Evolutionary conservation across 2,888 invertebrate species (phyloP).

Genomic region (Physocephala rufipes): DNA sequence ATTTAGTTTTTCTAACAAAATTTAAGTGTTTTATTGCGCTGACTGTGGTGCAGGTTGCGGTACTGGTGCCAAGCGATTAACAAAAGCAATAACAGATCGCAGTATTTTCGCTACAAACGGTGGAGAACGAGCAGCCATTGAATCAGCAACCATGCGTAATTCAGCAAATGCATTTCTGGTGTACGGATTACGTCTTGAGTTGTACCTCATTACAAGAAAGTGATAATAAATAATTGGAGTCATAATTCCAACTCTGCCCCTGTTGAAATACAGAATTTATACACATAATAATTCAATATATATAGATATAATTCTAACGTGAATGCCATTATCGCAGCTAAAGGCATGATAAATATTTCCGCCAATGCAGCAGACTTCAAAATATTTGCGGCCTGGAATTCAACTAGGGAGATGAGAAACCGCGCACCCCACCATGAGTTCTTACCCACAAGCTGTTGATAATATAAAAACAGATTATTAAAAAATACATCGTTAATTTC

Average conservation of each 20-base stretch:
- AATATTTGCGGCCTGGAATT: constrained; percentile 90
- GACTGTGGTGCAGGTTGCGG: constrained; percentile 56
- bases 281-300: neutral
- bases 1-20: neutral
- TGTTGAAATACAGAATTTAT: constrained; percentile 61
- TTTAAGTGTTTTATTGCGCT: constrained; percentile 45
- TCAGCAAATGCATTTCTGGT: constrained; percentile 93
- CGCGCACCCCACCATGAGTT: constrained; percentile 90
- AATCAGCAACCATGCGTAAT: constrained; percentile 78
- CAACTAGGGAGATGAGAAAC: constrained; percentile 85
- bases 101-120: constrained; percentile 71
- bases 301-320: constrained; percentile 73
- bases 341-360: constrained; percentile 92
- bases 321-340: constrained; percentile 81
- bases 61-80: constrained; percentile 82
- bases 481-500: neutral
- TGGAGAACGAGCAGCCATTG: constrained; percentile 78
- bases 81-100: constrained; percentile 72
- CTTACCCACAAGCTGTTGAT: constrained; percentile 82
- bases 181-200: constrained; percentile 95
- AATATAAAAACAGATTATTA: constrained; percentile 8
- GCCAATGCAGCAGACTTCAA: constrained; percentile 90
- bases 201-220: constrained; percentile 90
- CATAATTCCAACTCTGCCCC: constrained; percentile 88
- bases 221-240: constrained; percentile 98